Conservation (phyloP, 2,888 invertebrate species). For the Andrena marginata region DNA sequence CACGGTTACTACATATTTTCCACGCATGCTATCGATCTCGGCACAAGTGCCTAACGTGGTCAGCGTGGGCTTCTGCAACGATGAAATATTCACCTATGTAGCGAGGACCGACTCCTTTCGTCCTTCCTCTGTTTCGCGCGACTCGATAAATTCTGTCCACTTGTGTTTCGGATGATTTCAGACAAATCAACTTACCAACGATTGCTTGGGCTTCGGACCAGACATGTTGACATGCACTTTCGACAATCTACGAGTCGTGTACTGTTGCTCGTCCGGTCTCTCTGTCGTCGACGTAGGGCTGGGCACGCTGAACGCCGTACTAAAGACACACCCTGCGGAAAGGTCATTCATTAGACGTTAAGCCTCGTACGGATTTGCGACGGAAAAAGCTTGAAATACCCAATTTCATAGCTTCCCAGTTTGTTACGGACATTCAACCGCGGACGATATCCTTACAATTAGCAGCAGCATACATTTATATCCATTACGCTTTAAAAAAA, state of each 20-base stretch:
- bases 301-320: constrained; percentile 78
- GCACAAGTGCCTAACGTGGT: not conserved
- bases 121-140: too few relatives aligned
- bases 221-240: constrained; percentile 72
- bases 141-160: not conserved
- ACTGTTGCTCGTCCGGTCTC: constrained; percentile 72
- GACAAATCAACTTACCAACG: constrained; percentile 70
- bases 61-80: not conserved
- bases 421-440: too few relatives aligned
- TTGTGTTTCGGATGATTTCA: not conserved
- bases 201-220: constrained; percentile 70
- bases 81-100: constrained; percentile 11
- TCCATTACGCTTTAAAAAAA: too few relatives aligned
- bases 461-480: too few relatives aligned
- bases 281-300: constrained; percentile 67
- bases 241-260: constrained; percentile 76
- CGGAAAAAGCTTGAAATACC: too few relatives aligned
- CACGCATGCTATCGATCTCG: constrained; percentile 24
- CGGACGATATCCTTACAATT: too few relatives aligned
- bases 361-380: too few relatives aligned
- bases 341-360: constrained; percentile 14
- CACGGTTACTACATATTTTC: constrained; percentile 12
- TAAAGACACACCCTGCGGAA: constrained; percentile 77
- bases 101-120: not conserved
- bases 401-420: too few relatives aligned